Evolutionary conservation across 2,113 vertebrate genomes (phyloP), one percentile per base, ranked within the genome.

Genomic region (Chauna torquata): DNA sequence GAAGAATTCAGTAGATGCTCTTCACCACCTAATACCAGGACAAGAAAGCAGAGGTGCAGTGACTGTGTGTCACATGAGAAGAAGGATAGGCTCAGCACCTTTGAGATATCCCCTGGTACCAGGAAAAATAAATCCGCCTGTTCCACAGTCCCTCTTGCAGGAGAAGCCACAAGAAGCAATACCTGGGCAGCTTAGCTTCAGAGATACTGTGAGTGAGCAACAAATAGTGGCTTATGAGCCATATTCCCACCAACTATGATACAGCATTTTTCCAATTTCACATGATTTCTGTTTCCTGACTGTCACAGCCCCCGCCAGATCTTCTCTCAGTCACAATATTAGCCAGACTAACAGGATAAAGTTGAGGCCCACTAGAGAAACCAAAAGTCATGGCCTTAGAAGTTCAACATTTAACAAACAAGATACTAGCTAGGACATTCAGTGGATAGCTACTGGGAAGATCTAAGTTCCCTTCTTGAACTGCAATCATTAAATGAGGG

Each of bases 1-100:
- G 49, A 82, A 74, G 57, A 76, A 55, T 74, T 76, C 61, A 40
- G 76, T 30, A 85, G 88, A 78, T 18, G 40, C 68, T 95, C 82
- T 88, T 88, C 64, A 55, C 64, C 75, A 77, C 68, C 62, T 82
- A 74, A 94, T 47, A 87, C 54, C 74, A 77, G 55, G 81, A 89
- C 62, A 77, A 86, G 84, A 91, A 92, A 96, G 92, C 87, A 91
- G 80, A 88, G 58, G 38, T 71, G 91, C 82, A 86, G 86, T 75
- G 28, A 59, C 79, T 55, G 7, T 2, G 13, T 58, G 64, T 82
- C 69, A 55, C 0, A 2, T 14, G 44, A 54, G 42, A 70, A 74
- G 68, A 52, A 79, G 62, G 74, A 69, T 16, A 86, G 78, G 66
- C 87, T 95, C 82, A 91, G 91, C 91, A 95, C 87, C 78, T 71